Evolutionary conservation across 2,888 invertebrate genomes (phyloP), one percentile per base, ranked within the genome.

Genomic region (Scaptomyza cyrtandrae): DNA sequence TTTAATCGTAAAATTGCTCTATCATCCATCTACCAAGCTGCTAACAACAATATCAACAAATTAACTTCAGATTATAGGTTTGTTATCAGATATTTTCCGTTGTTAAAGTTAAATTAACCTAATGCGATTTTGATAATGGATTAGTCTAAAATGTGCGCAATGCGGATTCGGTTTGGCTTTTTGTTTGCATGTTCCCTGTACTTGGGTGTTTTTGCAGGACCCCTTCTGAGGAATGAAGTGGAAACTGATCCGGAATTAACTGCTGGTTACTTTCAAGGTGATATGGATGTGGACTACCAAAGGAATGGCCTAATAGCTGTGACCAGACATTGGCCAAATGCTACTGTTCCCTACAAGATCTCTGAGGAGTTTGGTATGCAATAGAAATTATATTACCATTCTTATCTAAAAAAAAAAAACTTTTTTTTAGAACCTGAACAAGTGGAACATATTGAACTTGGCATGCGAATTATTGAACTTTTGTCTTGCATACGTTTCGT

Each of bases 201-300:
- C 2, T 1, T 56, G 16, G 56, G 33, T 7, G 48, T n/a, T 7
- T 41, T 3, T 3, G 52, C 53, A 2, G 77, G 72, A n/a, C 72
- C 77, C 4, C 3, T 43, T 9, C 13, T 3, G 0, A 10, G 13
- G 1, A 0, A 1, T 0, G 45, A 29, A 19, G 55, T 31, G 35
- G 80, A 75, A 57, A 53, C 68, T 2, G 96, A 96, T 88, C 95
- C 95, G 0, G 96, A 96, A 86, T 95, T 96, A 86, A 91, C 95
- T 78, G 95, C 96, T 0, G 94, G 93, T 19, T 96, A 95, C 80
- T 94, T 94, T 1, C 95, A 96, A 89, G 96, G 96, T 9, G 96
- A 97, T 80, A 96, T 96, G 75, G 91, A 96, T 24, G 93, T 95
- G 66, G 94, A 95, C 0, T 19, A 61, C 0, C 56, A 75, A 0